A percentile compares a stretch with the other conserved stretches of the same genome.
Conservation (phyloP, 1,140 invertebrate species). For the Drosophila asahinai region DNA sequence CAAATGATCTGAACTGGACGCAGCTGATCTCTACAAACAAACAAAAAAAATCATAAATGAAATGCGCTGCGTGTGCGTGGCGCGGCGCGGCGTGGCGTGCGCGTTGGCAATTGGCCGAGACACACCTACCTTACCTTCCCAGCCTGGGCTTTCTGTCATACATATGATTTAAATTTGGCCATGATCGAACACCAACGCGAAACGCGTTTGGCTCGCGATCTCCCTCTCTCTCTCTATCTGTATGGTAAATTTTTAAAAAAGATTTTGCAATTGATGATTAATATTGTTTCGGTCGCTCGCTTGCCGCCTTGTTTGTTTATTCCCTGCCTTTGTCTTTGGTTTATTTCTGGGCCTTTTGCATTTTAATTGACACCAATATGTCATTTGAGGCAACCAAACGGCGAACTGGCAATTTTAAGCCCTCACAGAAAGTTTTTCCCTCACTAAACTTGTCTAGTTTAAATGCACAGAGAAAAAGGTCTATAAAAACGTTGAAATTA, state of each 20-base stretch:
- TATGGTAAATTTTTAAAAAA: conserved; percentile 66
- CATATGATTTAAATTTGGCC: conserved; percentile 66
- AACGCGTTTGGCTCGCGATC: conserved; percentile 30
- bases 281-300: conserved; percentile 38
- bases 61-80: conserved; percentile 59
- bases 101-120: conserved; percentile 69
- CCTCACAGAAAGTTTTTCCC: conserved; percentile 49
- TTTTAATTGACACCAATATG: conserved; percentile 77
- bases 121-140: conserved; percentile 65
- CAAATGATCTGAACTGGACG: conserved; percentile 36
- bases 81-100: conserved; percentile 59
- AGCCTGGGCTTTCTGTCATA: conserved; percentile 1
- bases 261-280: conserved; percentile 80
- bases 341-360: conserved; percentile 63
- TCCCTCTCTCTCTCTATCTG: conserved; percentile 27
- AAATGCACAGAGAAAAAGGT: neutral
- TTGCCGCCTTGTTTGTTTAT: conserved; percentile 22
- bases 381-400: conserved; percentile 45
- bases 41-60: conserved; percentile 6
- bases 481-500: too few relatives aligned
- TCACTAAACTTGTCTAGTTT: conserved; percentile 25
- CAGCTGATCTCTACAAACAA: conserved; percentile 17
- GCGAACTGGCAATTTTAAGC: conserved; percentile 32
- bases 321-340: conserved; percentile 34
- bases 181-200: conserved; percentile 68